Conservation (phyloP, 2,888 invertebrate species). For the Falcaria lacertinaria region DNA sequence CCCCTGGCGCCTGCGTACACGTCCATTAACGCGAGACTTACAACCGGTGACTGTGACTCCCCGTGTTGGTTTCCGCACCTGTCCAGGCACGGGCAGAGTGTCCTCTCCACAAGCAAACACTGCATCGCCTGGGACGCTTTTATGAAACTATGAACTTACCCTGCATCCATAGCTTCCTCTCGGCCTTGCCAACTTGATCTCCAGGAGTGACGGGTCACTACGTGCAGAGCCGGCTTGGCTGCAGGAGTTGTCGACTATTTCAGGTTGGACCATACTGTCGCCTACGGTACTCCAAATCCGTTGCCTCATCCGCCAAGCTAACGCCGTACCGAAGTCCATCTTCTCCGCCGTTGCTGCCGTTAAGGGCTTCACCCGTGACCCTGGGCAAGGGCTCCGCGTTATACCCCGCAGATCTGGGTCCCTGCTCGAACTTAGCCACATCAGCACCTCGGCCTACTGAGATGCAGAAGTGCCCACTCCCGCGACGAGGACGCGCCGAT, state of each 20-base stretch:
- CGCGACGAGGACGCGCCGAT: slow-evolving; percentile 17
- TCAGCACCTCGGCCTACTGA: slow-evolving; percentile 7
- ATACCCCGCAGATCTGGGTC: slow-evolving; percentile 9
- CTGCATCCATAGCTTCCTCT: no score
- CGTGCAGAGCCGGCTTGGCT: not conserved
- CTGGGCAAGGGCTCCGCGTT: not conserved
- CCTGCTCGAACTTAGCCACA: slow-evolving; percentile 5
- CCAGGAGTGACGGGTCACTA: no score
- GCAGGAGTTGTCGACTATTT: slow-evolving; percentile 5
- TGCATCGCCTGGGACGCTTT: no score
- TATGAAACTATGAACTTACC: no score
- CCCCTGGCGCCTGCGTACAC: slow-evolving; percentile 9
- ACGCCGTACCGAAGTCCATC: no score
- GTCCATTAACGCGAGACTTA: slow-evolving; percentile 6
- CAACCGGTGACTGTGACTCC: slow-evolving; percentile 6
- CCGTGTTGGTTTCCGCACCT: slow-evolving; percentile 7
- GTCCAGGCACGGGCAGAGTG: slow-evolving; percentile 2
- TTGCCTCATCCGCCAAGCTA: slow-evolving; percentile 1
- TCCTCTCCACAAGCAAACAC: not conserved
- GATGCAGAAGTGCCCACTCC: slow-evolving; percentile 12
- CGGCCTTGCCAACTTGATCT: no score
- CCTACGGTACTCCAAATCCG: slow-evolving; percentile 10
- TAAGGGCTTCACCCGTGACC: no score
- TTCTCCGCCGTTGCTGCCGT: no score
- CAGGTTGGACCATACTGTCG: slow-evolving; percentile 9